Conservation (phyloP, 1,140 invertebrate species). For the Lanistes nyassanus region DNA sequence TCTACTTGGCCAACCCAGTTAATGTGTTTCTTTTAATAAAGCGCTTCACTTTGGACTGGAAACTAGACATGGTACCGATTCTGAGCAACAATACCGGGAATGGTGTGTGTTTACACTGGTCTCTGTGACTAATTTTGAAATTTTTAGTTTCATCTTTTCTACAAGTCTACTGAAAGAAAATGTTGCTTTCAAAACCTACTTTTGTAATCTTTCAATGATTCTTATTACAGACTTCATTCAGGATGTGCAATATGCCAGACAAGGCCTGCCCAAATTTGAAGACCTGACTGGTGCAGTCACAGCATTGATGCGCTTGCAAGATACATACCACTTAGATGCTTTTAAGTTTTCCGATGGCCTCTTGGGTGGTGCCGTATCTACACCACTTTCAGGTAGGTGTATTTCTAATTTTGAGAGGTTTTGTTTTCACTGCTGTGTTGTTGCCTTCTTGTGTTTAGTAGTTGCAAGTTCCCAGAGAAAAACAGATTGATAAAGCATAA, state of each 20-base stretch:
- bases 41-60: conserved; percentile 85
- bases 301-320: conserved; percentile 94
- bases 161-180: too few species aligned
- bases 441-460: too few species aligned
- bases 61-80: conserved; percentile 48
- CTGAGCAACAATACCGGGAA: conserved; percentile 60
- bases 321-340: conserved; percentile 94
- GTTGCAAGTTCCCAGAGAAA: too few species aligned
- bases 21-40: conserved; percentile 97
- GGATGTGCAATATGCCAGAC: conserved; percentile 22
- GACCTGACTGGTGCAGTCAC: conserved; percentile 94
- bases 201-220: too few species aligned
- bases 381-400: conserved; percentile 76
- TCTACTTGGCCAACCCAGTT: conserved; percentile 93
- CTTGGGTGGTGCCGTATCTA: conserved; percentile 79
- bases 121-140: too few species aligned
- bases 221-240: conserved; percentile 7
- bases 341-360: conserved; percentile 87
- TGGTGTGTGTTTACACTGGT: conserved; percentile 67
- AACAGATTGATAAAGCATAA: too few species aligned
- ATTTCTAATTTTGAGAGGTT: conserved; percentile 31
- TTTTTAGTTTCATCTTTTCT: too few species aligned
- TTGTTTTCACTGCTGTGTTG: too few species aligned
- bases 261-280: conserved; percentile 67
- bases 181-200: too few species aligned